Conservation (phyloP, 2,797 vertebrate genomes). For the Momotus momota region DNA sequence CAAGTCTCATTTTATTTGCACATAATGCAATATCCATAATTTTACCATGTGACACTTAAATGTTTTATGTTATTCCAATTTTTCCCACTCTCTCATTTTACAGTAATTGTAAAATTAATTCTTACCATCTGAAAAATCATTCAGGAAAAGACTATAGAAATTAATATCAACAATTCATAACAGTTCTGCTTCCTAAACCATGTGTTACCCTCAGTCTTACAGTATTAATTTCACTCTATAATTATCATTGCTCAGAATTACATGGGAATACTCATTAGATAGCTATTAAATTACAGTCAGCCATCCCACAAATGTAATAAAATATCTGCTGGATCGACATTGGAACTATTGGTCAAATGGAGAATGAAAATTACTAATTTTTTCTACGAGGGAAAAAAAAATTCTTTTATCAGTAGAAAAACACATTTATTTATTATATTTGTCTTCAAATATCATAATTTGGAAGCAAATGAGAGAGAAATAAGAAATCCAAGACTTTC, state of each 20-base stretch:
- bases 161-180: not conserved
- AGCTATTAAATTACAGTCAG: slow-evolving; percentile 7
- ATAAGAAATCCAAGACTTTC: not conserved
- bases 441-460: not conserved
- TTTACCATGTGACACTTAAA: not conserved
- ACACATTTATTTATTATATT: not conserved
- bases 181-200: not conserved
- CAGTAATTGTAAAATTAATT: not conserved
- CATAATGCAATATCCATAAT: not conserved
- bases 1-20: not conserved
- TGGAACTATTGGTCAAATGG: not conserved
- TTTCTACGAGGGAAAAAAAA: not conserved
- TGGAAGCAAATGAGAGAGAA: not conserved
- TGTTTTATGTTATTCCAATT: not conserved
- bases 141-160: not conserved
- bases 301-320: not conserved
- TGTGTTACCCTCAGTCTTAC: not conserved
- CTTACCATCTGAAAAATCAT: not conserved
- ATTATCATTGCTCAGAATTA: not conserved
- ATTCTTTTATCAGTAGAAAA: not conserved
- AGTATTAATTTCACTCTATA: not conserved
- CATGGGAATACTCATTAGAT: not conserved
- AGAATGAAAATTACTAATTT: not conserved
- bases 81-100: not conserved
- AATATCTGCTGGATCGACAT: not conserved